These are phyloP conservation scores for Eurypyga helias DNA, from an alignment of 2,113 vertebrate genomes.

Conservation along the genomic window DNA sequence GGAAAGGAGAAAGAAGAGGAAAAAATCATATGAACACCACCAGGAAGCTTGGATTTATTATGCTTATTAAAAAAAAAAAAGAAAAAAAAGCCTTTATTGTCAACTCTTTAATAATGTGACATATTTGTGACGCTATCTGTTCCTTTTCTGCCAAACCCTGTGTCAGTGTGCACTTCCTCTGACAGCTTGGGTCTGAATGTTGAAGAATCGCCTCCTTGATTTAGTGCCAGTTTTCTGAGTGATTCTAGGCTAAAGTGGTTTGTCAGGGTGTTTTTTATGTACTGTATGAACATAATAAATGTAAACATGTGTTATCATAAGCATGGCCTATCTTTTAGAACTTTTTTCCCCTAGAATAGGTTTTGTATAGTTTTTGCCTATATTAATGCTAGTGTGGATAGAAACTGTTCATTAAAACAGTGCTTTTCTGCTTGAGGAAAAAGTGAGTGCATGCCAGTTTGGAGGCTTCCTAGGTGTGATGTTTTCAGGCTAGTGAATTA, in stretches of 20 bases:
- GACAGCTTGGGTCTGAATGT: neutral
- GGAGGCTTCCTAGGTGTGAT: neutral
- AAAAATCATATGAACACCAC: neutral
- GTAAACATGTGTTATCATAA: neutral
- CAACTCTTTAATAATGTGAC: neutral
- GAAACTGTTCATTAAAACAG: neutral
- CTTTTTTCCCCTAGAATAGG: neutral
- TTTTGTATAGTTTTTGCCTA: neutral
- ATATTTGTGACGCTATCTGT: neutral
- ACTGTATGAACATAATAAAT: neutral
- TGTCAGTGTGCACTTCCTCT: neutral
- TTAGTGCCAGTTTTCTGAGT: neutral
- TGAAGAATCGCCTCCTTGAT: neutral
- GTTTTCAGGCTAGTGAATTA: neutral
- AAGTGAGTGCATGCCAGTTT: accelerated
- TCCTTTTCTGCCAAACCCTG: neutral
- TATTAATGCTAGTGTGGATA: neutral
- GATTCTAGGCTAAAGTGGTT: neutral
- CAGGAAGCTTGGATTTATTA: neutral
- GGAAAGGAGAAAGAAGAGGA: neutral
- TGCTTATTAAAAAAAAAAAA: neutral
- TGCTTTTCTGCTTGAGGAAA: neutral
- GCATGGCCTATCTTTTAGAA: neutral
- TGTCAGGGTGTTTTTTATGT: neutral
- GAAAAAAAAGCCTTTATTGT: neutral